Base-by-base conservation (phyloP, 2,113 vertebrate species). In the Murina feae region DNA sequence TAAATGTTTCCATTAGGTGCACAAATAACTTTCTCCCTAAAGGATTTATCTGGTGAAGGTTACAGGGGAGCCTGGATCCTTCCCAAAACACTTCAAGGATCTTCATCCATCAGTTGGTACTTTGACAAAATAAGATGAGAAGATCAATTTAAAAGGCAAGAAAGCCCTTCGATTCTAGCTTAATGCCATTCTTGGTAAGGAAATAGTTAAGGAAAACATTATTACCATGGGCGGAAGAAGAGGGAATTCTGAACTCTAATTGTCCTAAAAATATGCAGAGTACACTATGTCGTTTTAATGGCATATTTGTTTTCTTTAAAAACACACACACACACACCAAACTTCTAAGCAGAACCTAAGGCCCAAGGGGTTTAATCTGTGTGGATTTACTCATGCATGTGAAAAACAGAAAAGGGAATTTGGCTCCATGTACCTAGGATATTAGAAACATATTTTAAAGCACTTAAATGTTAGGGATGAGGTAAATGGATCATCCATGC, bases 251-350 rank as follows among this genome's bases (percentile, higher is more conserved):
- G 91, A 96, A 97, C 93, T 95, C 49, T 95, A 96, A 97, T 96
- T 97, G 95, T 97, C 95, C 97, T 97, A 97, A 96, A 97, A 97
- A 97, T 97, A 97, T 97, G 96, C 83, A 93, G 95, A 97, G 96
- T 92, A 97, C 95, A 96, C 93, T 94, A 23, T 96, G 95, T 96
- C 47, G 65, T 97, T 97, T 97, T 97, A 97, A 97, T 96, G 95
- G 97, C 87, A 91, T 95, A 97, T 96, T 97, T 95, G 35, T 97
- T 97, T 97, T 97, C 95, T 95, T 95, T 0, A 85, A 93, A 96
- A 79, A 95, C 85, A 84, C 63, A 93, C 39, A 72, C 13, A n/a
- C 7, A 78, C 30, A 17, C 30, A 78, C n/a, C n/a, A 78, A 49
- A 93, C 92, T 96, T 95, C 95, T 97, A 97, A 97, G 97, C 90